Base-by-base conservation (phyloP, 2,888 invertebrate species). In the Drosophila picticornis region DNA sequence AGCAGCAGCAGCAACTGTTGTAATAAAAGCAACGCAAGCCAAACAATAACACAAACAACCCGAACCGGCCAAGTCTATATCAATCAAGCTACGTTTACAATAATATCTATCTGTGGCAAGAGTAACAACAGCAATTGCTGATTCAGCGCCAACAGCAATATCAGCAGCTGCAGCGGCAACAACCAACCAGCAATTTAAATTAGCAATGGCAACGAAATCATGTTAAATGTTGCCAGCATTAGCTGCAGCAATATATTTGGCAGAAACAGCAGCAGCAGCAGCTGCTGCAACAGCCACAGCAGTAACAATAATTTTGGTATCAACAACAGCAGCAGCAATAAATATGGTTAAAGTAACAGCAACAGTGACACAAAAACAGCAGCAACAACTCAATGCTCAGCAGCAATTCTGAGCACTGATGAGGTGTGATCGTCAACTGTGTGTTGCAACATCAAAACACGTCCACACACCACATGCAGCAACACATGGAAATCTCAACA, bases 91-190 rank as follows among this genome's bases (percentile, higher is more conserved):
- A 25, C 25, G n/a, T 27, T 34, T 25, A 5, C 31, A 58, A 13
- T 38, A 32, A 40, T 38, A 60, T 11, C 40, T 38, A 60, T 11
- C 40, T 50, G 48, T 27, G 36, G 16, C 1, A 22, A 19, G 9
- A 16, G 5, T 16, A 43, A 29, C 50, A 22, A 4, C 34, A 29
- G 34, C 31, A 43, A 19, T 25, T 46, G 22, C 46, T 46, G 46
- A 46, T 46, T 25, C 46, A 46, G 46, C 46, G 46, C 46, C 46
- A 46, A 25, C 46, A 46, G 46, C 25, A 25, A 46, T 25, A 25
- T 1, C 16, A 46, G 25, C 46, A 25, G 46, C 46, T 25, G 46
- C 46, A 25, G 25, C 25, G 13, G 36, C 36, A 6, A 16, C 36
- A 16, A 25, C 6, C 46, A 46, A 25, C 6, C 46, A 46, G 9